These are phyloP conservation scores for Lypha dubia DNA, from an alignment of 2,888 invertebrate genomes.

Conservation along the genomic window DNA sequence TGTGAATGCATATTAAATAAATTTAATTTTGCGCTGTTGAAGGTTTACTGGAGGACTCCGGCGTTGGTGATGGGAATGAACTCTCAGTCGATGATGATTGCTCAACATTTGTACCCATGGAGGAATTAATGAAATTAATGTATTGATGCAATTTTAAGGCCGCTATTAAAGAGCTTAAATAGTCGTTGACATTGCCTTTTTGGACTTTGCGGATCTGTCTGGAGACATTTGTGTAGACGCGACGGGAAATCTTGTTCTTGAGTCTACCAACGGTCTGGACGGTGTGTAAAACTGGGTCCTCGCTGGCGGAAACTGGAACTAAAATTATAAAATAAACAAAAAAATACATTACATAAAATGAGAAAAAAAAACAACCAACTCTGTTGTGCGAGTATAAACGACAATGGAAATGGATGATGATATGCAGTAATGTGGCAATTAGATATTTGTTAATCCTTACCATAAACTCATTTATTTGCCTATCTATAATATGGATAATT, in stretches of 20 bases:
- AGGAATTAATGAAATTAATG: constrained; percentile 83
- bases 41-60: constrained; percentile 17
- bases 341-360: not conserved
- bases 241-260: constrained; percentile 88
- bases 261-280: constrained; percentile 89
- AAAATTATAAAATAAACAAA: constrained; percentile 74
- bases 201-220: constrained; percentile 85
- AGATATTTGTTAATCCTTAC: constrained; percentile 75
- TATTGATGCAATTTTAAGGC: constrained; percentile 84
- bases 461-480: constrained; percentile 81
- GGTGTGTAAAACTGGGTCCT: constrained; percentile 88
- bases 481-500: constrained; percentile 81
- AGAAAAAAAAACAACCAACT: not conserved
- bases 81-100: constrained; percentile 76
- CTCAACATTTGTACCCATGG: constrained; percentile 81
- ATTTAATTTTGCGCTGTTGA: constrained; percentile 43
- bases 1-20: too few relatives aligned
- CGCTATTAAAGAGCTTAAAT: constrained; percentile 84
- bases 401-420: constrained; percentile 8
- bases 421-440: not conserved
- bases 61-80: constrained; percentile 23
- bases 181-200: constrained; percentile 84
- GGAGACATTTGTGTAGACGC: constrained; percentile 88
- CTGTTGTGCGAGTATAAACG: not conserved
- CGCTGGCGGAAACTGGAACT: constrained; percentile 86